phyloP scores from a whole-genome alignment of 2,113 vertebrate species.

The Brachypodius melanocephalos region DNA sequence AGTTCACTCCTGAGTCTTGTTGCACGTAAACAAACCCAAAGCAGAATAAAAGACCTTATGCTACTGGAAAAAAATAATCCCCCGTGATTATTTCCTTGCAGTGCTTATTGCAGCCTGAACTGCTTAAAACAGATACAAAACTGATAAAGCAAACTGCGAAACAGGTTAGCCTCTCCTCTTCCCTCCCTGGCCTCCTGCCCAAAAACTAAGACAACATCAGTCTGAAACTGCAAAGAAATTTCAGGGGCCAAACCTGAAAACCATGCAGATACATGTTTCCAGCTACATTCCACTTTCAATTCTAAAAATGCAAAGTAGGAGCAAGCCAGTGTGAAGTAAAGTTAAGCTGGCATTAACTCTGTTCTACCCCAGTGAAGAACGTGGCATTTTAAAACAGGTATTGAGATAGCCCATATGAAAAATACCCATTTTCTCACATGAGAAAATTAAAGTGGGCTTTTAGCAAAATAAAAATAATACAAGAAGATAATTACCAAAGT shows the following conservation, averaged over 20 bases:
- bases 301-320: not conserved
- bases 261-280: not conserved
- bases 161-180: not conserved
- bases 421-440: constrained; percentile 25
- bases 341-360: not conserved
- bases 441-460: constrained; percentile 51
- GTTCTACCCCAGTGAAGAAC: not conserved
- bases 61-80: not conserved
- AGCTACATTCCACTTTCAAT: not conserved
- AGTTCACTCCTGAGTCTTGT: not conserved
- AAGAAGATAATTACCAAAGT: constrained; percentile 20
- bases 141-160: not conserved
- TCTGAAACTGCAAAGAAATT: not conserved
- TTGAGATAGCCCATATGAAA: not conserved
- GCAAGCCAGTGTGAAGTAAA: not conserved
- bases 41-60: not conserved
- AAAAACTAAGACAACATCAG: not conserved
- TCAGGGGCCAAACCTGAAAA: not conserved
- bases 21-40: not conserved
- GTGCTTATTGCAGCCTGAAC: not conserved
- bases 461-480: not conserved
- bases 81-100: not conserved
- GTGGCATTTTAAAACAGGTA: not conserved
- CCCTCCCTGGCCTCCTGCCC: not conserved
- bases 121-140: not conserved